Evolutionary conservation across 2,888 invertebrate species (phyloP), one percentile per base, ranked within the genome.

Genomic region (Drosophila quinaria): DNA sequence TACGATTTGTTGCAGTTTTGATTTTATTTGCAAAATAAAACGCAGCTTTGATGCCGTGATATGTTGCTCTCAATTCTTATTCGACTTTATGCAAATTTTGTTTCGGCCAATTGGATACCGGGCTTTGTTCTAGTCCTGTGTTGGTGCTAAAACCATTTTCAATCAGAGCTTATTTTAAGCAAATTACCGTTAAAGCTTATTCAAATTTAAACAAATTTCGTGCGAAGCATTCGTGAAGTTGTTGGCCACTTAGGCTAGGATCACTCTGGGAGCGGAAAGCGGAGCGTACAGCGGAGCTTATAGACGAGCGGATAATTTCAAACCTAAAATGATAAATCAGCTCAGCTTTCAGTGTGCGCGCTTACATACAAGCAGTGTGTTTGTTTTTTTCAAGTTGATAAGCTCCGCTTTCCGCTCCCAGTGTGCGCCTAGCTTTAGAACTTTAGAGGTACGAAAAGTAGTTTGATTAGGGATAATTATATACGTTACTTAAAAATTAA

Each of bases 51-150:
- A 22, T 51, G 37, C 37, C 39, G 15, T 52, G 39, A 52, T 39
- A 29, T 22, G 13, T 33, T 33, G 33, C n/a, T 51, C 29, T 46
- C 15, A 47, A 4, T 47, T 15, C 2, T 0, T 22, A 51, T 39
- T 52, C 41, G 29, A 41, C 52, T 41, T 37, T 54, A 54, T 54
- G 52, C 52, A 54, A 54, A 54, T 52, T 39, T 47, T 15, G 4
- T 11, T 10, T 22, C 22, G 35, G 19, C 35, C 50, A 22, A 8
- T 35, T n/a, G 22, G 4, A 22, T 35, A 49, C 37, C 22, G 10
- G 2, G n/a, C 22, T 51, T 51, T 51, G 8, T 5, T 37, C 1
- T 25, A 25, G 15, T n/a, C 25, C 22, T 51, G 10, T 52, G 25
- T 15, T 25, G 10, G n/a, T 37, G 37, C 10, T 37, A 10, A 51